A percentile compares a stretch with the other conserved stretches of the same genome.
Evolutionary conservation across 35 echinoderm and acorn worm genomes (phyloP).

Genomic region (Lytechinus pictus): DNA sequence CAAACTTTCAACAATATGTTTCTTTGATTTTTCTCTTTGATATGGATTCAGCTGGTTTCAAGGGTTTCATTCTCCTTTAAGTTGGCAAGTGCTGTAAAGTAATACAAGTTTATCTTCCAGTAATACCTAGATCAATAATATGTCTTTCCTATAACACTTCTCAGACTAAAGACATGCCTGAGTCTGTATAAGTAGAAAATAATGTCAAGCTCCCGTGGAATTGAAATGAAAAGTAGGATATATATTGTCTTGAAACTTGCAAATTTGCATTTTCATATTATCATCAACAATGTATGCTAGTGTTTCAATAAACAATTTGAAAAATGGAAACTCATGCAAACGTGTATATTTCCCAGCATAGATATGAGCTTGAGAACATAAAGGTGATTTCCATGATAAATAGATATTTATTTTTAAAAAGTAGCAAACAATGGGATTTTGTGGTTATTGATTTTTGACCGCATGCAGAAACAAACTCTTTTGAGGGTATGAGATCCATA

Average conservation of each 20-base stretch:
- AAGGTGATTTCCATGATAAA: not conserved
- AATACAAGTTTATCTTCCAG: no score
- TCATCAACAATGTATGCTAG: not conserved
- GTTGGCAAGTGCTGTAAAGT: no score
- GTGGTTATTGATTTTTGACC: not conserved
- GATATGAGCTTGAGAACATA: not conserved
- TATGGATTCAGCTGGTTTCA: no score
- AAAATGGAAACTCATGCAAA: not conserved
- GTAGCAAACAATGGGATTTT: not conserved
- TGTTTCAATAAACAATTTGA: not conserved
- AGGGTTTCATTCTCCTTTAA: no score
- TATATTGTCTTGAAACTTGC: not conserved
- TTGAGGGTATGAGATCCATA: not conserved
- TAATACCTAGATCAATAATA: no score
- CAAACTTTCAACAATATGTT: no score
- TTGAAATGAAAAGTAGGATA: not conserved
- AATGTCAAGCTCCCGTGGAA: not conserved
- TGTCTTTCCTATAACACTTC: no score
- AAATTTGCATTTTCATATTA: not conserved
- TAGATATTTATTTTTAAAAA: not conserved
- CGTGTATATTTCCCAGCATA: not conserved
- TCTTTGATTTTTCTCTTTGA: no score
- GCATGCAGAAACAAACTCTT: not conserved
- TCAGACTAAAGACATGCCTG: no score
- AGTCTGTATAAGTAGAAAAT: not conserved